Conservation (phyloP, 2,797 vertebrate genomes). For the Rhincodon typus region DNA sequence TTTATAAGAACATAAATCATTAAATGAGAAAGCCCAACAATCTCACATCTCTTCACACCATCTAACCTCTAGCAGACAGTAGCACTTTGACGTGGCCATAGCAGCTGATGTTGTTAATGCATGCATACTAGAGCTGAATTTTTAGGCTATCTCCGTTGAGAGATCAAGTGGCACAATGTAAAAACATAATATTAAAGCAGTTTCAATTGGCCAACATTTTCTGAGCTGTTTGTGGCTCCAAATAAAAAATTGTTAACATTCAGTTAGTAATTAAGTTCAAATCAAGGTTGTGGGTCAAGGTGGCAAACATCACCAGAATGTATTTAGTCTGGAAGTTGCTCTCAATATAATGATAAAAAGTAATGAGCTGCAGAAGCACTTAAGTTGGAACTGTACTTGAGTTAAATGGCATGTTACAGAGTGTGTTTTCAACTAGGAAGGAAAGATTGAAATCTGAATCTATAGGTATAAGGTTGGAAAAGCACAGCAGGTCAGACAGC, state of each 20-base stretch:
- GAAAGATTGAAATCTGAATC: too few relatives aligned
- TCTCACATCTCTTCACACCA: background rate
- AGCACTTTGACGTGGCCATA: background rate
- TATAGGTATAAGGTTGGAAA: too few relatives aligned
- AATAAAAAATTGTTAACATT: background rate
- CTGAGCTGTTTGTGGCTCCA: background rate
- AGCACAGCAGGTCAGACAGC: too few relatives aligned
- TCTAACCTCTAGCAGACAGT: background rate
- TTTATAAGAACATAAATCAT: conserved; percentile 18
- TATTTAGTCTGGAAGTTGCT: background rate
- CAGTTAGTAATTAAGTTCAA: background rate
- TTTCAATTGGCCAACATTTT: background rate
- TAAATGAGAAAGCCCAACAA: background rate
- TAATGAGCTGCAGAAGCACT: background rate
- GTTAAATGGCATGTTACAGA: background rate
- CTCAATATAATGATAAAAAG: background rate
- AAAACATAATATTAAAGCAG: background rate
- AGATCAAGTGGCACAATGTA: background rate
- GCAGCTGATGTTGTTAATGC: background rate
- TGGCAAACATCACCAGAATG: background rate
- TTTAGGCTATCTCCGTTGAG: background rate
- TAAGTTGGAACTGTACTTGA: background rate
- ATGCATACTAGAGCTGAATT: background rate
- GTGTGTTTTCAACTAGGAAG: background rate
- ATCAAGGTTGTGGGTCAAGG: background rate